These are phyloP conservation scores for Corapipo altera DNA, from an alignment of 2,113 vertebrate genomes.

Conservation along the genomic window DNA sequence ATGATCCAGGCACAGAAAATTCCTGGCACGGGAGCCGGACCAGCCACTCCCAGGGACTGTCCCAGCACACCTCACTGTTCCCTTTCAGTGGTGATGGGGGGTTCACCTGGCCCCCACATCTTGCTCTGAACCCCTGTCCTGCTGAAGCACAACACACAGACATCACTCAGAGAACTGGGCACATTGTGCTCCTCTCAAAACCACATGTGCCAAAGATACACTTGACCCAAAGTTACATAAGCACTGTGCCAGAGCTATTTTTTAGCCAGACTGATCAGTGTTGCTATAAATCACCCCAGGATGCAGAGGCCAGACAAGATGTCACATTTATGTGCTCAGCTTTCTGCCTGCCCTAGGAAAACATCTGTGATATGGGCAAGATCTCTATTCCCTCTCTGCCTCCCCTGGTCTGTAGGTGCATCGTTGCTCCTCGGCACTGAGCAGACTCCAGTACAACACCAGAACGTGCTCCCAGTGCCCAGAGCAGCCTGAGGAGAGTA, in stretches of 20 bases:
- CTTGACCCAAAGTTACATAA: conserved; percentile 14
- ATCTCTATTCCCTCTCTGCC: neutral
- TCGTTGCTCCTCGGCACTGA: neutral
- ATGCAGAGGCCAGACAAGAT: neutral
- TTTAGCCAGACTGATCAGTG: neutral
- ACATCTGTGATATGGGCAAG: neutral
- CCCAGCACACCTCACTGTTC: neutral
- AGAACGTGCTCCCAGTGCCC: fast-evolving
- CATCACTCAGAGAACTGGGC: neutral
- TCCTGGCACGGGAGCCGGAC: fast-evolving
- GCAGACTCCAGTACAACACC: neutral
- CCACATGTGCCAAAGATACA: neutral
- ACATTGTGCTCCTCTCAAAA: neutral
- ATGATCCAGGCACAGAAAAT: neutral
- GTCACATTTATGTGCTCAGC: neutral
- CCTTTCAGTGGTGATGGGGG: neutral
- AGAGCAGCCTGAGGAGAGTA: neutral
- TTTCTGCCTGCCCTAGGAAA: neutral
- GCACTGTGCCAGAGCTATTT: neutral
- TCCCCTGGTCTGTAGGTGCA: neutral
- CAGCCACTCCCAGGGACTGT: neutral
- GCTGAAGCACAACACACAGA: neutral
- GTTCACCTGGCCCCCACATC: neutral
- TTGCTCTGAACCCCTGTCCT: neutral
- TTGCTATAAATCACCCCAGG: neutral